These are phyloP conservation scores for Diplodus puntazzo DNA, from an alignment of 2,797 vertebrate genomes.

Conservation along the genomic window DNA sequence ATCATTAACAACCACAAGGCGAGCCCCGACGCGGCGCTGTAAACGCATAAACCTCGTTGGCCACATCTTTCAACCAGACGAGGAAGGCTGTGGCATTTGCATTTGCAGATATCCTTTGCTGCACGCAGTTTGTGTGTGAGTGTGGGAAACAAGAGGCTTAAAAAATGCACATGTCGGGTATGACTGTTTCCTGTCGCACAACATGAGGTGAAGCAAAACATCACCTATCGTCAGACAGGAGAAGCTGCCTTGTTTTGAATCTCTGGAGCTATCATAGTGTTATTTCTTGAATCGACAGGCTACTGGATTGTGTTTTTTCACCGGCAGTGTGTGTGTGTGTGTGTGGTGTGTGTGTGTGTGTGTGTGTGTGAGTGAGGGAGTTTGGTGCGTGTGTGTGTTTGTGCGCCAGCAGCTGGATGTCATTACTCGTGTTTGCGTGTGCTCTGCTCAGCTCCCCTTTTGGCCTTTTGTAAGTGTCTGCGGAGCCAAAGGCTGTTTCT, in stretches of 20 bases:
- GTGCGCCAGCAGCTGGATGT: conserved; percentile 74
- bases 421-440: conserved; percentile 73
- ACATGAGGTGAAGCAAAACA: not conserved
- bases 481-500: conserved; percentile 65
- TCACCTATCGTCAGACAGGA: not conserved
- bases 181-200: not conserved
- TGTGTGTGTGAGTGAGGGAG: conserved; percentile 11
- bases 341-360: conserved; percentile 8
- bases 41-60: conserved; percentile 17
- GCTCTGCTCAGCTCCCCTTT: conserved; percentile 65
- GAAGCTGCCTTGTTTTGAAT: conserved; percentile 10
- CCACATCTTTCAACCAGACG: conserved; percentile 29
- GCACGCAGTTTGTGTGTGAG: not conserved
- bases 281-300: conserved; percentile 29
- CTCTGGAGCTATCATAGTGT: conserved; percentile 22
- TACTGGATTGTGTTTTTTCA: conserved; percentile 35
- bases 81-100: conserved; percentile 7
- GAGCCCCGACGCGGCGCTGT: conserved; percentile 1
- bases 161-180: not conserved
- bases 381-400: conserved; percentile 9
- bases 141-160: conserved; percentile 1
- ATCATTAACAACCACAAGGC: conserved; percentile 18
- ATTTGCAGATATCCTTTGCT: conserved; percentile 21
- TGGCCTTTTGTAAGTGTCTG: conserved; percentile 71
- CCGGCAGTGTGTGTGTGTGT: conserved; percentile 12